Evolutionary conservation across 2,113 vertebrate genomes (phyloP).

Genomic region (Heterotis niloticus): DNA sequence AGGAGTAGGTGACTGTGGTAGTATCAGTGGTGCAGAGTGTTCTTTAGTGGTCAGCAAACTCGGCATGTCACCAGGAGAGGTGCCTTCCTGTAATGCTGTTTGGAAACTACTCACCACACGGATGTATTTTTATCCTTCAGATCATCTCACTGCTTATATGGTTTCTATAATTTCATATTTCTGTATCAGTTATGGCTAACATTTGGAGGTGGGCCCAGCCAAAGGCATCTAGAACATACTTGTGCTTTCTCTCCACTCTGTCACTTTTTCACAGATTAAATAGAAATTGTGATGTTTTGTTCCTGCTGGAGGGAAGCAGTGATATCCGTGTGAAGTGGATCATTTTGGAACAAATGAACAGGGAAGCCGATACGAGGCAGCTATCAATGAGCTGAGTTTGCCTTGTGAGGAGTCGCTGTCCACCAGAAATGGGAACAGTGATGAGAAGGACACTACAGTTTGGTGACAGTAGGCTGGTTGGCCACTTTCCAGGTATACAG

Average conservation of each 20-base stretch:
- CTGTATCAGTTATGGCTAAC: conserved; percentile 37
- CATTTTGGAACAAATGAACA: neutral
- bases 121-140: conserved; percentile 38
- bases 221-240: conserved; percentile 39
- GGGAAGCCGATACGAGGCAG: neutral
- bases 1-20: neutral
- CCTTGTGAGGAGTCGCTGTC: neutral
- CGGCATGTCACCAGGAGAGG: neutral
- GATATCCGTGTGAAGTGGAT: neutral
- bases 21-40: conserved; percentile 8
- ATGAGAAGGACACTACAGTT: neutral
- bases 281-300: neutral
- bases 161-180: conserved; percentile 33
- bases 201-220: conserved; percentile 34
- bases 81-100: conserved; percentile 10
- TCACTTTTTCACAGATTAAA: conserved; percentile 36
- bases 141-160: conserved; percentile 37
- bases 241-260: conserved; percentile 18
- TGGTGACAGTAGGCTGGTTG: no score
- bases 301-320: neutral
- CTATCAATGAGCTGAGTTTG: neutral
- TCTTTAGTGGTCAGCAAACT: neutral
- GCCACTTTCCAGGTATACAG: neutral
- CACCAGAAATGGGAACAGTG: neutral
- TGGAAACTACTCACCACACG: conserved; percentile 39